A percentile compares a stretch with the other conserved stretches of the same genome.
These are phyloP conservation scores for Myrmophylax atrothorax DNA, from an alignment of 2,113 vertebrate genomes.

Conservation along the genomic window DNA sequence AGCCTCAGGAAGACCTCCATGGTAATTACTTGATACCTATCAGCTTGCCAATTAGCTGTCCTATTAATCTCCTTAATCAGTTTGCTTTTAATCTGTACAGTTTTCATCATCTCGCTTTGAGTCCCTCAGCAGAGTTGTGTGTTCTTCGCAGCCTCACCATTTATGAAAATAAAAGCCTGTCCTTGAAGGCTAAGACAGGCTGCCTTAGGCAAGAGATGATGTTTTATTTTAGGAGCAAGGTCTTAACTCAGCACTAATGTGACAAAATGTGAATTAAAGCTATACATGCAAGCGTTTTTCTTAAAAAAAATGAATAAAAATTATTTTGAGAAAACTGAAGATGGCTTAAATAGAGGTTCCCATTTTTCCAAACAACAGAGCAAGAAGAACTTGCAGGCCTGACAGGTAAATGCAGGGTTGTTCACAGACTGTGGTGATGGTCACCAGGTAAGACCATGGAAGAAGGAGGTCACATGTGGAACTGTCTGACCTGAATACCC, in stretches of 20 bases:
- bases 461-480: background rate
- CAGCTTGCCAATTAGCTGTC: background rate
- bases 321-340: background rate
- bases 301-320: background rate
- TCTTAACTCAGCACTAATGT: background rate
- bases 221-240: background rate
- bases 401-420: background rate
- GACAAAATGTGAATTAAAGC: background rate
- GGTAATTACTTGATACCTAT: slow-evolving; percentile 57
- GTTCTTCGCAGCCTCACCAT: background rate
- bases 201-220: background rate
- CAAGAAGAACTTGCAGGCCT: background rate
- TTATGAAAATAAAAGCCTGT: background rate
- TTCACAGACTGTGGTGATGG: background rate
- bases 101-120: background rate
- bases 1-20: slow-evolving; percentile 89
- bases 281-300: background rate
- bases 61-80: background rate
- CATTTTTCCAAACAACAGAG: background rate
- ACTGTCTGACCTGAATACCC: background rate
- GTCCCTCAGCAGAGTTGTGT: rapidly evolving
- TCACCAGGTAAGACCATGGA: background rate
- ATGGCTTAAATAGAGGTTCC: background rate
- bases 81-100: background rate
- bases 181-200: background rate